Base-by-base conservation (phyloP, 2,888 invertebrate species). In the Agriopis leucophaearia region DNA sequence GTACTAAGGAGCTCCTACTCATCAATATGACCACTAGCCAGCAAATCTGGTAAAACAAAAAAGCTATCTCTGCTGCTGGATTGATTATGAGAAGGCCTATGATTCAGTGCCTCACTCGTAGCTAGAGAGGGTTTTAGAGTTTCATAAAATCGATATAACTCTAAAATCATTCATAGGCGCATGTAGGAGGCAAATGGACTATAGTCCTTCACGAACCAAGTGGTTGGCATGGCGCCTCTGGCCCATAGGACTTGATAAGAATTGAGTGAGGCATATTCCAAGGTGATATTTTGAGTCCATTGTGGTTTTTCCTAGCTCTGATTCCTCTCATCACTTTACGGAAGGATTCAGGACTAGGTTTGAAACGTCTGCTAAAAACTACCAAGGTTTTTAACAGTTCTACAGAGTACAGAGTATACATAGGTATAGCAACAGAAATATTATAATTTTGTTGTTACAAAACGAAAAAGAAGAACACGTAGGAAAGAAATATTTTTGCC, bases 61-160 rank as follows among this genome's bases (percentile, higher is more conserved):
- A 8, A 18, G 51, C 51, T 35, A 13, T 51, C 27, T 51, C 50
- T 9, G 13, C 51, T 36, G 51, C 51, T 51, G 27, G 35, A 35
- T 51, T 51, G 36, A 35, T 35, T 35, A 51, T 36, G 18, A 50
- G 48, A 35, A 51, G n/a, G n/a, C n/a, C n/a, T n/a, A n/a, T n/a
- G n/a, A n/a, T n/a, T n/a, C n/a, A n/a, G n/a, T n/a, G n/a, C 36
- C n/a, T 35, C 27, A 35, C 5, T 51, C 27, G 13, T 51, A 35
- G 51, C 13, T 51, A 1, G 51, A 36, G 35, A 51, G 35, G n/a
- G 13, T 51, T 36, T 51, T 51, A 35, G 51, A 51, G 51, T 35
- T 35, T 13, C 9, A 36, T 15, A 36, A 52, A 52, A n/a, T 52
- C 2, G 48, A 50, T 27, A n/a, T 36, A 36, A 52, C 36, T 36